Evolutionary conservation across 2,888 invertebrate genomes (phyloP), one percentile per base, ranked within the genome.

Genomic region (Halictus quadricinctus): DNA sequence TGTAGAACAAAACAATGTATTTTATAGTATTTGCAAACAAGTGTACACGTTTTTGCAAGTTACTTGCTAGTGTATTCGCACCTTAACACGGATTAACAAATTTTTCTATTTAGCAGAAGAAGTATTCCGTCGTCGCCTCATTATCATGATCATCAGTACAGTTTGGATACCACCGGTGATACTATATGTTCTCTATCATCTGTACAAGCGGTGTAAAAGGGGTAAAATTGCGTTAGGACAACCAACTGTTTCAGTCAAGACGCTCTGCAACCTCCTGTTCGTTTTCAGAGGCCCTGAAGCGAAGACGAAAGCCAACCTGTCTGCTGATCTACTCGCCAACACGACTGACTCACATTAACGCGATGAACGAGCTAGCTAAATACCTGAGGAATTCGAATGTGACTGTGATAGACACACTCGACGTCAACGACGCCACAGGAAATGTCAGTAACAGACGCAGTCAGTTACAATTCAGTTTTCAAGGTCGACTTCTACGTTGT

Each of bases 61-160:
- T 54, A 54, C 50, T 54, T 54, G 8, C 21, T 21, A 21, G 50
- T 21, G 50, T 54, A 54, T 54, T 54, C 50, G 50, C 50, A 54
- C 21, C 50, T 54, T 54, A 54, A 54, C 21, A 25, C 25, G 13
- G 60, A 64, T 12, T 64, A 29, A 64, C 13, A 5, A 41, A 21
- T 6, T 50, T 60, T 60, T 0, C 12, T 6, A n/a, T 80, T 88
- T 7, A 74, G 2, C 76, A 94, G 94, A 91, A 74, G 90, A 90
- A 84, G 81, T 90, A 12, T 91, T 92, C 64, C 29, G 29, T 5
- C 89, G 91, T 72, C 92, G 92, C 25, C 80, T 94, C 66, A 83
- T 94, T 36, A 92, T 94, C 72, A 94, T 94, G 94, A 94, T 94
- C 80, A 93, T 94, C 80, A 94, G 94, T 79, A 89, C 93, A 15